A percentile compares a stretch with the other conserved stretches of the same genome.
These are phyloP conservation scores for Rhinoraja longicauda DNA, from an alignment of 2,797 vertebrate genomes.

Conservation along the genomic window DNA sequence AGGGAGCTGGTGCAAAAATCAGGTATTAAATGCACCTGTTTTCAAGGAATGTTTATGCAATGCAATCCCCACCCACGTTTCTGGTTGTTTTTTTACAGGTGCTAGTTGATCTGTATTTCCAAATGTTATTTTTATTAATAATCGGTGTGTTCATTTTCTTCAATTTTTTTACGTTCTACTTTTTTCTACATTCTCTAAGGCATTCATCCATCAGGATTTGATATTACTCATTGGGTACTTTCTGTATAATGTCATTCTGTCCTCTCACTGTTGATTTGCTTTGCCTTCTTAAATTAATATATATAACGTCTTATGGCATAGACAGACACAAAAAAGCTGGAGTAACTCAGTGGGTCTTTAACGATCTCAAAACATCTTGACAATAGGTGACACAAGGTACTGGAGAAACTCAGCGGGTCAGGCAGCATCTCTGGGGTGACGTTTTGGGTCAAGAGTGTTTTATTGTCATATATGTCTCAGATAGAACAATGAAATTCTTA, in stretches of 20 bases:
- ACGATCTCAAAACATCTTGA: too few species aligned
- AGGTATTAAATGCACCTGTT: constrained; percentile 56
- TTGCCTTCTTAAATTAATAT: background rate
- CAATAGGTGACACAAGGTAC: too few species aligned
- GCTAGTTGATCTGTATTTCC: background rate
- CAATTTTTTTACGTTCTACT: background rate
- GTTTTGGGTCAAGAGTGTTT: too few species aligned
- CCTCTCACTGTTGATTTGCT: background rate
- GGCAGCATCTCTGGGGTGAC: too few species aligned
- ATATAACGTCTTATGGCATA: background rate
- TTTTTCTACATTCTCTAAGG: background rate
- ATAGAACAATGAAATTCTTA: too few species aligned
- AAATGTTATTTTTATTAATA: background rate
- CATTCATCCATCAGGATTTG: background rate
- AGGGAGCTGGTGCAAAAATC: constrained; percentile 86
- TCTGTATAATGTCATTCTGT: background rate
- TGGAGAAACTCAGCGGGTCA: too few species aligned
- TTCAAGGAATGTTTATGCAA: background rate
- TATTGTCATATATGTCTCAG: too few species aligned
- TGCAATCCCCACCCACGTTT: too few species aligned
- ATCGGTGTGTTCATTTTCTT: background rate
- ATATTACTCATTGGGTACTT: background rate
- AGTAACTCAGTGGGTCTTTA: too few species aligned
- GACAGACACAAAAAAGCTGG: too few species aligned
- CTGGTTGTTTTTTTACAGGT: background rate